Conservation (phyloP, 2,888 invertebrate genomes). For the Synanthedon tipuliformis region DNA sequence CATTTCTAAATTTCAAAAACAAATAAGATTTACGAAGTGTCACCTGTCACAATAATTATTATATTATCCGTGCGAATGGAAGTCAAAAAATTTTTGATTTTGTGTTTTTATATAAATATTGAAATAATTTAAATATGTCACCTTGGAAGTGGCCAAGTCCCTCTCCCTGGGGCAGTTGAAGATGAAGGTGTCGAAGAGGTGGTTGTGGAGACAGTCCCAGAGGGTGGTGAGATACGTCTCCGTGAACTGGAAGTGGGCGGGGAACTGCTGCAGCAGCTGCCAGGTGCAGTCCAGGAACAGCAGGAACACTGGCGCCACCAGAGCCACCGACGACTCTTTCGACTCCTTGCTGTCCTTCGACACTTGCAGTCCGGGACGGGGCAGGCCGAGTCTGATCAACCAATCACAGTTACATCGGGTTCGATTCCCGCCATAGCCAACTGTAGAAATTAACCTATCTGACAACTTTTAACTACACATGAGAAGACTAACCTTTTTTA, state of each 20-base stretch:
- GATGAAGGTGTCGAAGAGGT: constrained; percentile 92
- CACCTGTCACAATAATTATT: neutral
- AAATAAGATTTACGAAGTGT: neutral
- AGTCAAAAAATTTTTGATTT: too few relatives aligned
- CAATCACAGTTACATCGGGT: too few relatives aligned
- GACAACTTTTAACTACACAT: neutral
- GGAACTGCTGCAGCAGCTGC: constrained; percentile 91
- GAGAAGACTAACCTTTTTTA: neutral
- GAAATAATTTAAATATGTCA: too few relatives aligned
- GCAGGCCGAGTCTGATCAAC: constrained; percentile 73
- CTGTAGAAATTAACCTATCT: too few relatives aligned
- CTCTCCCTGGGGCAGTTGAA: constrained; percentile 88
- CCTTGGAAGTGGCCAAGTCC: constrained; percentile 72
- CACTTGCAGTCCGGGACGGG: constrained; percentile 60
- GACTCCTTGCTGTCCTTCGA: constrained; percentile 52
- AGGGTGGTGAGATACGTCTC: constrained; percentile 92
- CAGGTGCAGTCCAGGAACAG: constrained; percentile 94
- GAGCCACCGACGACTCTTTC: constrained; percentile 43
- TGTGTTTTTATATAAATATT: too few relatives aligned
- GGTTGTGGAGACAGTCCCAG: constrained; percentile 90
- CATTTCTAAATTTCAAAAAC: too few relatives aligned
- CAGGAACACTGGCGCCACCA: constrained; percentile 83
- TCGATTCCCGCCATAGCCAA: too few relatives aligned
- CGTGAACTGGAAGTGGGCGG: constrained; percentile 89
- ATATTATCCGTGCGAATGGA: constrained; percentile 10